phyloP scores from a whole-genome alignment of 1,140 invertebrate species.

The Heliothis subflexa region DNA sequence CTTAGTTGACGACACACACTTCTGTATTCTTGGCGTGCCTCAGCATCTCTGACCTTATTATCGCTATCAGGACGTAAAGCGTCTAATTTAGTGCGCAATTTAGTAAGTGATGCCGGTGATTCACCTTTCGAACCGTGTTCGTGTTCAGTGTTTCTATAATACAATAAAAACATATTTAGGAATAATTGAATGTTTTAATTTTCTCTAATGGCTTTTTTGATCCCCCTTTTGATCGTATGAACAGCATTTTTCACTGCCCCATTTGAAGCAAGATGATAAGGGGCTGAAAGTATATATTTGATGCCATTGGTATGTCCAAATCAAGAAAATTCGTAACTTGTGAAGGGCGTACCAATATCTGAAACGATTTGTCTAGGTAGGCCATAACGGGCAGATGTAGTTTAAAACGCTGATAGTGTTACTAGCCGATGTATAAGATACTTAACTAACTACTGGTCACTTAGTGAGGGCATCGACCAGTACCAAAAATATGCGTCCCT shows the following conservation, averaged over 20 bases:
- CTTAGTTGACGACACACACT: background rate
- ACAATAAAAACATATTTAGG: background rate
- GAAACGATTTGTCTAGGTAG: no score
- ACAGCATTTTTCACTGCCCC: background rate
- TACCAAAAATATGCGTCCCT: background rate
- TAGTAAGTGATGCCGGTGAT: background rate
- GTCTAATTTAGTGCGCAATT: background rate
- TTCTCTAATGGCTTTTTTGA: background rate
- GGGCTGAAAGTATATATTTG: background rate
- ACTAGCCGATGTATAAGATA: background rate
- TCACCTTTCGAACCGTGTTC: background rate
- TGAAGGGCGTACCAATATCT: no score
- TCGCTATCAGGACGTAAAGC: background rate
- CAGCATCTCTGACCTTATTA: background rate
- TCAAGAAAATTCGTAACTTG: no score
- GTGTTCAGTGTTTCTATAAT: background rate
- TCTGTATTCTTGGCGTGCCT: background rate
- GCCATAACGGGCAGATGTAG: no score
- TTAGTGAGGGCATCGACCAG: background rate
- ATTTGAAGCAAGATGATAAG: background rate
- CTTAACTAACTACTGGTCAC: background rate
- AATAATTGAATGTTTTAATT: background rate
- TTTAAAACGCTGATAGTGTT: background rate
- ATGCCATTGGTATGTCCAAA: background rate
- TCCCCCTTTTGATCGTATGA: background rate